A percentile compares a stretch with the other conserved stretches of the same genome.
Evolutionary conservation across 2,888 invertebrate species (phyloP).

Genomic region (Acronicta psi): DNA sequence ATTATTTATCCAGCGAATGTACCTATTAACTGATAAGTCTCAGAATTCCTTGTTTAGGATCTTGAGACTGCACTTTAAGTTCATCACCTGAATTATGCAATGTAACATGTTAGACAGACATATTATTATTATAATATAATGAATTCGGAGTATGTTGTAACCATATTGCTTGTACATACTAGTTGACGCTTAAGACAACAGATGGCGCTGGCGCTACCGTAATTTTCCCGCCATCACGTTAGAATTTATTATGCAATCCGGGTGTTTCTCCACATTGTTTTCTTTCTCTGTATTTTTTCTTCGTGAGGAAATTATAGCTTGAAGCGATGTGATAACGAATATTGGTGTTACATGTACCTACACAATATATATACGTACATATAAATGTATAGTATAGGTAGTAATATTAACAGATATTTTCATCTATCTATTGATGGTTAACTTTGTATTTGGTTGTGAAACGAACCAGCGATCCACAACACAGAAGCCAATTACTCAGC

Average conservation of each 20-base stretch:
- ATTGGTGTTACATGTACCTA: slow-evolving; percentile 30
- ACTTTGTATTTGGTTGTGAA: too few species aligned
- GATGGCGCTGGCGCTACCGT: slow-evolving; percentile 42
- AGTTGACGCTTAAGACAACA: slow-evolving; percentile 30
- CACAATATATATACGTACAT: too few species aligned
- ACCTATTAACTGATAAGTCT: too few species aligned
- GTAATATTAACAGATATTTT: slow-evolving; percentile 7
- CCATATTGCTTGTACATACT: slow-evolving; percentile 31
- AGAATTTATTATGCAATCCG: slow-evolving; percentile 49
- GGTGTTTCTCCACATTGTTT: slow-evolving; percentile 35
- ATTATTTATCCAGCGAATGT: too few species aligned
- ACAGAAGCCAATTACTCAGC: too few species aligned
- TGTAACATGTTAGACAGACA: neutral
- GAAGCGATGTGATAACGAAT: slow-evolving; percentile 33
- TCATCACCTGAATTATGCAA: too few species aligned
- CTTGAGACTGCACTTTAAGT: too few species aligned
- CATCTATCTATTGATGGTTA: neutral
- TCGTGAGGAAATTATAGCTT: slow-evolving; percentile 25
- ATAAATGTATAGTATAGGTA: too few species aligned
- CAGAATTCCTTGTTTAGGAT: too few species aligned
- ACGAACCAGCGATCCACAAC: too few species aligned
- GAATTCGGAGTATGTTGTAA: slow-evolving; percentile 3
- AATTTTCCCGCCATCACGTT: slow-evolving; percentile 17
- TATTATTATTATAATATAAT: neutral
- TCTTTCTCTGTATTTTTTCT: slow-evolving; percentile 39